Conservation (phyloP, 2,797 vertebrate species). For the Gallinago nigripennis region DNA sequence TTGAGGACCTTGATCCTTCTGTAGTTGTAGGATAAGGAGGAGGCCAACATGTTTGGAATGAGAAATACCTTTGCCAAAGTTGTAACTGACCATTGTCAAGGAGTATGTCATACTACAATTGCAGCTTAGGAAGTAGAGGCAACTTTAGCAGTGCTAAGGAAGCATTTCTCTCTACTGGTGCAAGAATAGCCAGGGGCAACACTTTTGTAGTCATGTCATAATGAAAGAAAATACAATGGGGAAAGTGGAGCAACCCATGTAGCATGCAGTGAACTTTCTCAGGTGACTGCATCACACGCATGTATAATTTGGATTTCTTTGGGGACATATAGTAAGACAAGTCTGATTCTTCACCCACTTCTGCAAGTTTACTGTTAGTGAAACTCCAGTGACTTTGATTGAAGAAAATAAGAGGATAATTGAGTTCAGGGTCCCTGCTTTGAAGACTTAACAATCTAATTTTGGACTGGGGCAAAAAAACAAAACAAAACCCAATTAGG, state of each 20-base stretch:
- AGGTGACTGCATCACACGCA: accelerated
- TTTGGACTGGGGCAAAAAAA: neutral
- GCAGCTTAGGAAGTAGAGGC: neutral
- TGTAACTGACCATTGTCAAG: neutral
- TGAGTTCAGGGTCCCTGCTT: slow-evolving; percentile 52
- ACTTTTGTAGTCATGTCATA: neutral
- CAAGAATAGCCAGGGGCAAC: neutral
- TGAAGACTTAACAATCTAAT: slow-evolving; percentile 46
- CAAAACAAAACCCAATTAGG: slow-evolving; percentile 55
- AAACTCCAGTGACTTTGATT: slow-evolving; percentile 27
- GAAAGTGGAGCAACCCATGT: neutral
- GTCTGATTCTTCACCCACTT: neutral
- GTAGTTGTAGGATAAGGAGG: neutral
- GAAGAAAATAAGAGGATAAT: slow-evolving; percentile 44
- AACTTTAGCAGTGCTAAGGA: neutral
- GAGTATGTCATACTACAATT: neutral
- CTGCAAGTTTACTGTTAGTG: neutral
- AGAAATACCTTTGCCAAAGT: neutral
- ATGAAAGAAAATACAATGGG: neutral
- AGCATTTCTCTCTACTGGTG: neutral
- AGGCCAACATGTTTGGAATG: neutral
- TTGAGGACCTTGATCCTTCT: neutral
- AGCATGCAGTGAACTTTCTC: neutral
- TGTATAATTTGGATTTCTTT: neutral
- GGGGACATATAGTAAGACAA: neutral